A percentile compares a stretch with the other conserved stretches of the same genome.
phyloP scores from a whole-genome alignment of 2,113 vertebrate species.

The Colistium nudipinnis region DNA sequence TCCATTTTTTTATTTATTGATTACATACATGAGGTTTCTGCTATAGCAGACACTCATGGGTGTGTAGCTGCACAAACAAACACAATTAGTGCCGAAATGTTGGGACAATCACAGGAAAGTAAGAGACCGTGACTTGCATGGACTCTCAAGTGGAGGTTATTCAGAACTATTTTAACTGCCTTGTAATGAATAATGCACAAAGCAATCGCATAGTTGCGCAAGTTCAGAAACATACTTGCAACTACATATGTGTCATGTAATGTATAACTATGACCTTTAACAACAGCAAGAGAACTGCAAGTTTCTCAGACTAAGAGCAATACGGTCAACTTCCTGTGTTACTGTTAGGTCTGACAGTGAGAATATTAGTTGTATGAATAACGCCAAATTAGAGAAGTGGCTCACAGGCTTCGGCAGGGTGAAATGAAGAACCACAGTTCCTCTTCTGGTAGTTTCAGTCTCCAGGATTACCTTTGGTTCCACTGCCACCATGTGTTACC shows the following conservation, averaged over 20 bases:
- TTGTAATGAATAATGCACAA: neutral
- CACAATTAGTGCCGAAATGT: conserved; percentile 14
- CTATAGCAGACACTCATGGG: neutral
- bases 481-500: conserved; percentile 60
- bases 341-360: neutral
- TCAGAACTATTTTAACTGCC: neutral
- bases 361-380: neutral
- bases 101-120: conserved; percentile 40
- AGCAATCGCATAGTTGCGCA: neutral
- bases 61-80: neutral
- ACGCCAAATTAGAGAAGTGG: neutral
- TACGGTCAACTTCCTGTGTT: neutral
- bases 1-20: too few species aligned
- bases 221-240: neutral
- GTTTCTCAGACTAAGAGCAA: too few species aligned
- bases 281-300: too few species aligned
- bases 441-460: neutral
- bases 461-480: conserved; percentile 11
- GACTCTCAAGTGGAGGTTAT: neutral
- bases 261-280: too few species aligned
- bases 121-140: neutral
- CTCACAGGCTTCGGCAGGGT: neutral
- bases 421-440: neutral
- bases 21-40: neutral
- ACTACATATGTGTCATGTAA: too few species aligned